Evolutionary conservation across 2,888 invertebrate genomes (phyloP), one percentile per base, ranked within the genome.

Genomic region (Hyposoter didymator): DNA sequence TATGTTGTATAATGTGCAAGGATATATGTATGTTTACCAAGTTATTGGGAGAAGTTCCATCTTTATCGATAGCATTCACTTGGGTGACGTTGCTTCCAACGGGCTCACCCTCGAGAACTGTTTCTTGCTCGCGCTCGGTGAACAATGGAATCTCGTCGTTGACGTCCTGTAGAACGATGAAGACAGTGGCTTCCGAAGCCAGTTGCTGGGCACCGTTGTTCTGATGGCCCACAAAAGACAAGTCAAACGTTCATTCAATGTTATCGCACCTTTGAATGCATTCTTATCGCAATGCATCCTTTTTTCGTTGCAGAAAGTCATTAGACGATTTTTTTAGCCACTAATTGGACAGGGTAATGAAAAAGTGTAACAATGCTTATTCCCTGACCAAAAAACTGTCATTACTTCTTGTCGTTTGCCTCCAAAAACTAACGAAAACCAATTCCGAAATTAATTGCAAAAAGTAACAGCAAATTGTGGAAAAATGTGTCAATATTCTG

Each of bases 71-170:
- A 81, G 99, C 99, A 94, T 98, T 98, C 93, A 99, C 98, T 95
- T 98, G 98, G 52, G 98, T 98, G 90, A 99, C 98, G 95, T 98
- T 98, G 88, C 98, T 98, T 87, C 98, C 98, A 90, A 98, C 97
- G 59, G 98, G 98, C 94, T 98, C 98, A 85, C 99, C 99, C 94
- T 99, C 98, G 89, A 98, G 95, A 83, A 99, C 98, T 5, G 98
- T 98, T 95, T 98, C 98, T 94, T 98, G 98, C 94, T 98, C 98
- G 88, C 99, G 96, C 94, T 98, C 98, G 84, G 98, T 98, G 94
- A 99, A 99, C 88, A 98, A 95, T 35, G 99, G 99, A 91, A 98
- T 98, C 95, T 99, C 99, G 94, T 99, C 99, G 95, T 99, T 99
- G 83, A 99, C 98, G 94, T 99, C 99, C 94, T 98, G 98, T 87